Base-by-base conservation (phyloP, 2,797 vertebrate species). In the Falco novaeseelandiae region DNA sequence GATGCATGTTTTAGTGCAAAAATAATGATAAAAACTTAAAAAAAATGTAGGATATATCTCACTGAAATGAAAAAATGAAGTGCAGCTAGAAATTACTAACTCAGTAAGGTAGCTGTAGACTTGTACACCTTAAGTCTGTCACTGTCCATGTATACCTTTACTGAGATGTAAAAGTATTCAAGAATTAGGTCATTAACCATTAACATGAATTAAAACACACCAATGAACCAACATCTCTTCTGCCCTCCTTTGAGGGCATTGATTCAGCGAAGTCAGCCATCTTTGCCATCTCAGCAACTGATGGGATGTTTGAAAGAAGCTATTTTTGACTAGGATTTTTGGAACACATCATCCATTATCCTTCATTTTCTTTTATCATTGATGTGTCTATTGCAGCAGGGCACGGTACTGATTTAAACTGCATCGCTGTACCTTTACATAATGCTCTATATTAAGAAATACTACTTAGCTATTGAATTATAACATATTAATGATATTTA, bases 301-400 rank as follows among this genome's bases (percentile, higher is more conserved):
- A 40, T 93, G 81, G 92, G 71, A 63, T 87, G 67, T 78, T 94
- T 61, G 65, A 87, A 91, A 86, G 17, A 88, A 83, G 83, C 91
- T 93, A 88, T 93, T 94, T 94, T 93, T 95, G 72, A 52, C 67
- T 84, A 14, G 82, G 80, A 42, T 81, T 93, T 85, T 93, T 6
- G 23, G 71, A 92, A 85, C 46, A 57, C 16, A 44, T 94, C 18
- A 87, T 92, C 65, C 9, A 10, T 87, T 94, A 95, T 89, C 65
- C 21, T 87, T 96, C 8, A 10, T 89, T 93, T 89, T 89, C 71
- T 89, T 95, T 93, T 79, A 42, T 74, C 29, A 5, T 66, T 82
- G 48, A 12, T 67, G 29, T 32, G 18, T 71, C 44, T 94, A 0
- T 91, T 93, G 81, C 80, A 89, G 66, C 49, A 55, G 54, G 38